Conservation (phyloP, 92 coral and sea anemone species). For the Paragorgia papillata region DNA sequence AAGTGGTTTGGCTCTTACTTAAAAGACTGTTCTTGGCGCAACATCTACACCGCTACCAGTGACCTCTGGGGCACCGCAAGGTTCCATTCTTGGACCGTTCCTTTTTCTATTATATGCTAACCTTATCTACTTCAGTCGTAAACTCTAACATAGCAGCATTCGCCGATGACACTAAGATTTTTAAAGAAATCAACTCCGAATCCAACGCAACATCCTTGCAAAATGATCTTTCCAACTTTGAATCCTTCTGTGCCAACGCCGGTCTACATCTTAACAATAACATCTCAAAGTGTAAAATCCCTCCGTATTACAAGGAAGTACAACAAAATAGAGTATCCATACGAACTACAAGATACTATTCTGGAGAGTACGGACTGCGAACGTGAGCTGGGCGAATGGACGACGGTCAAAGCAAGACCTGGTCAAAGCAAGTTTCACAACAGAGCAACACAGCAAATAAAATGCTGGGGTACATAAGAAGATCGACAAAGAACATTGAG, state of each 20-base stretch:
- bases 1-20: constrained; percentile 59
- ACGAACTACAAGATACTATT: not conserved
- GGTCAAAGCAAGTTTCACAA: too few relatives aligned
- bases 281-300: too few relatives aligned
- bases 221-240: constrained; percentile 41
- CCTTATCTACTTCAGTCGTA: constrained; percentile 45
- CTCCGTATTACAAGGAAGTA: too few relatives aligned
- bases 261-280: too few relatives aligned
- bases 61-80: constrained; percentile 65
- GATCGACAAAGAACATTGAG: constrained; percentile 36
- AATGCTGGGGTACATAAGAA: constrained; percentile 34
- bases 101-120: constrained; percentile 55
- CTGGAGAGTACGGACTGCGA: too few relatives aligned
- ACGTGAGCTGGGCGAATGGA: not conserved
- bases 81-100: constrained; percentile 60
- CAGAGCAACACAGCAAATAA: not conserved
- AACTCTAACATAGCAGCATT: constrained; percentile 42
- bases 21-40: constrained; percentile 41
- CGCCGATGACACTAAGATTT: constrained; percentile 52
- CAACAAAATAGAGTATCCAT: too few relatives aligned
- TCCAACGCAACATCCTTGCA: constrained; percentile 37
- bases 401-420: too few relatives aligned
- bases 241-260: too few relatives aligned
- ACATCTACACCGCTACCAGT: constrained; percentile 50
- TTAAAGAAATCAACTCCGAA: constrained; percentile 38